These are phyloP conservation scores for Octodonta nipae DNA, from an alignment of 2,888 invertebrate species.

Conservation along the genomic window DNA sequence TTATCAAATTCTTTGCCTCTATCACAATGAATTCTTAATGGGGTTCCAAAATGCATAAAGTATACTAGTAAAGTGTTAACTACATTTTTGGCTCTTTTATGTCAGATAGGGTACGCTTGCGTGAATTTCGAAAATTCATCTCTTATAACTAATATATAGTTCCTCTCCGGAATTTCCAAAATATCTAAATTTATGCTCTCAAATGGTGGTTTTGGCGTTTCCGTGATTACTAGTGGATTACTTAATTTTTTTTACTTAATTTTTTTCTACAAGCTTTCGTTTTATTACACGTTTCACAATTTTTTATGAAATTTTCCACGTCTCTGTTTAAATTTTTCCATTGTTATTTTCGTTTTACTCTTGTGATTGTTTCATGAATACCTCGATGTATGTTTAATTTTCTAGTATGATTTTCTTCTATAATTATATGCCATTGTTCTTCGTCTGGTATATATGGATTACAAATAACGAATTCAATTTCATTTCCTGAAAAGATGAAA, in stretches of 20 bases:
- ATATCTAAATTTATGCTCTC: constrained; percentile 9
- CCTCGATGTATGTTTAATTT: neutral
- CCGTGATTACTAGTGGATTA: constrained; percentile 6
- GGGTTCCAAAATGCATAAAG: neutral
- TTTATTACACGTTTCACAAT: neutral
- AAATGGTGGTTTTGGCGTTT: constrained; percentile 7
- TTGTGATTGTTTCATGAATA: neutral
- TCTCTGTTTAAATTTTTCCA: neutral
- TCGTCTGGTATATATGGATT: neutral
- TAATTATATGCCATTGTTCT: neutral
- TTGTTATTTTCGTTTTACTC: neutral
- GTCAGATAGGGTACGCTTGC: too few species aligned
- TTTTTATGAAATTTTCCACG: neutral
- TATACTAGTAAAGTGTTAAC: too few species aligned
- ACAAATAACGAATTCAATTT: neutral
- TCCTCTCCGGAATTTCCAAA: constrained; percentile 8
- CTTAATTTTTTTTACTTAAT: constrained; percentile 6
- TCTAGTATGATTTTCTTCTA: neutral
- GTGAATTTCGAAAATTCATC: too few species aligned
- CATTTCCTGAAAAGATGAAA: neutral
- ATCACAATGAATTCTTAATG: neutral
- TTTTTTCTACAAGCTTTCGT: neutral
- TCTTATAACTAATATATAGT: too few species aligned
- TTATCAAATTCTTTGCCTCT: neutral
- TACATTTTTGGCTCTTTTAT: too few species aligned